Percentiles rank a stretch among this genome's conserved stretches.
Conservation (phyloP, 2,888 invertebrate genomes). For the Adineta ricciae region DNA sequence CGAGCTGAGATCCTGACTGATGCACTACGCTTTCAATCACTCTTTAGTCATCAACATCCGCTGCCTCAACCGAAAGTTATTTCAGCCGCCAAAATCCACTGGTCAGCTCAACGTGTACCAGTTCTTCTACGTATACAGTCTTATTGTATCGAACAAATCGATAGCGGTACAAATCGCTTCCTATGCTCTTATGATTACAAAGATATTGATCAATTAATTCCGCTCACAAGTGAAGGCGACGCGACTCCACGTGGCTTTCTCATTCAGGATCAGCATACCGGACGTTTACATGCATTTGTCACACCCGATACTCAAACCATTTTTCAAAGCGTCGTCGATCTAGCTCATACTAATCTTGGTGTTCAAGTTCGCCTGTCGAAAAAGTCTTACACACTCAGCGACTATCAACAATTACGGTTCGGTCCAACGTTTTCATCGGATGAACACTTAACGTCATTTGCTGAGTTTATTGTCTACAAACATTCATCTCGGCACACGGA, state of each 20-base stretch:
- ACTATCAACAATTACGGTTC: constrained; percentile 74
- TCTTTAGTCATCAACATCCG: constrained; percentile 42
- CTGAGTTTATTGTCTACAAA: constrained; percentile 92
- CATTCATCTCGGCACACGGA: constrained; percentile 59
- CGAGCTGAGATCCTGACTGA: constrained; percentile 81
- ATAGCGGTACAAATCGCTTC: constrained; percentile 70
- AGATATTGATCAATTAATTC: constrained; percentile 68
- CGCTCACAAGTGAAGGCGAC: constrained; percentile 38
- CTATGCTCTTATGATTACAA: constrained; percentile 74
- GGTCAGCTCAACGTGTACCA: constrained; percentile 82
- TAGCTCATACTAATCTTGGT: not conserved
- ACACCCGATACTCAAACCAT: constrained; percentile 17
- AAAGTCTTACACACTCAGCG: constrained; percentile 71
- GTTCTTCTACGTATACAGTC: constrained; percentile 81
- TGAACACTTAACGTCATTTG: constrained; percentile 85
- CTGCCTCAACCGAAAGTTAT: constrained; percentile 28
- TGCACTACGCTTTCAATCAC: constrained; percentile 56
- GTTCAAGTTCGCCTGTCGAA: constrained; percentile 39
- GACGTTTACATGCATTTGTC: constrained; percentile 30
- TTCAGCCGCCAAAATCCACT: constrained; percentile 55
- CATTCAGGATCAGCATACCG: constrained; percentile 22
- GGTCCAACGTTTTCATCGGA: constrained; percentile 77
- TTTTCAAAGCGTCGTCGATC: not conserved
- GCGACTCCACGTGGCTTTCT: constrained; percentile 21
- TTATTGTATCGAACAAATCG: constrained; percentile 78